Base-by-base conservation (phyloP, 1,140 invertebrate species). In the Phymorhynchus buccinoides region DNA sequence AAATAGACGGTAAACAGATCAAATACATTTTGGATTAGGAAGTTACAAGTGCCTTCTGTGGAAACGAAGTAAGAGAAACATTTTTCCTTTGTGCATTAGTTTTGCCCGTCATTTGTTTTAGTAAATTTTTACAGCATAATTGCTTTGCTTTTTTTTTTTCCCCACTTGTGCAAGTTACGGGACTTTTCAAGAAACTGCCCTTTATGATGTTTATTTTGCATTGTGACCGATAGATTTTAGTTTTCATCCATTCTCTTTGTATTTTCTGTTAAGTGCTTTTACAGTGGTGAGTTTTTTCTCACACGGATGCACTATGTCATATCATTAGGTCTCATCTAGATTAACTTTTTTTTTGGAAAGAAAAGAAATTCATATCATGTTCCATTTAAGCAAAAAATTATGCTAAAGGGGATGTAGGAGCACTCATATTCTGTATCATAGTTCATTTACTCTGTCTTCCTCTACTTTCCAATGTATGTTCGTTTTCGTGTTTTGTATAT, bases 371-470 rank as follows among this genome's bases (percentile, higher is more conserved):
- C 6, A 27, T 66, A 27, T 9, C 68, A 73, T 35, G 35, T 73
- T 73, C 22, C 18, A 27, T 66, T 73, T 66, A n/a, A n/a, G n/a
- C n/a, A n/a, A n/a, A n/a, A n/a, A 48, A 18, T 73, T 35, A 73
- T 75, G 27, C 41, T 39, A 39, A 22, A 37, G 42, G 81, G 81
- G 73, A 83, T 30, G 37, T 83, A 71, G 81, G 81, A 83, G 32
- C 81, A 83, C 62, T 68, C 81, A 83, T 83, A 83, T n/a, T 30
- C 52, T 82, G 81, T 83, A 83, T 42, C 41, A 71, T 83, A 83
- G 56, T 44, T 83, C 41, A 42, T 44, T 32, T 66, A 37, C 80
- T 66, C 32, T 62, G 42, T 83, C 30, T 52, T 0, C 44, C 42
- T 16, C 56, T 80, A 56, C 32, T 80, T 37, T 80, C 56, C 32